Evolutionary conservation across 1,140 invertebrate genomes (phyloP).

Genomic region (Lethrus apterus): DNA sequence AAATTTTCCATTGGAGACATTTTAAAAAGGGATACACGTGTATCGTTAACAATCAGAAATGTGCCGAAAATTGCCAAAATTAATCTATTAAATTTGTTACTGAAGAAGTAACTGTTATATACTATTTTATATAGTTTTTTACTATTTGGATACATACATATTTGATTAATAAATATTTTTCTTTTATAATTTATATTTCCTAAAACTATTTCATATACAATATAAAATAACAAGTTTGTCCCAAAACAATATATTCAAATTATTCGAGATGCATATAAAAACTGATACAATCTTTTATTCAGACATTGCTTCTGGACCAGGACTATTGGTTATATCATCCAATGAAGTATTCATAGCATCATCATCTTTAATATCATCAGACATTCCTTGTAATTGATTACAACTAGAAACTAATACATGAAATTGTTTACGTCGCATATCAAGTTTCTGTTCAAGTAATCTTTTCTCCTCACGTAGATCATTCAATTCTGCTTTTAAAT

Average conservation of each 20-base stretch:
- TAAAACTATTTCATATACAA: neutral
- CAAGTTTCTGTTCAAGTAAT: slow-evolving; percentile 67
- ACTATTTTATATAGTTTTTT: neutral
- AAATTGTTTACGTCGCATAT: slow-evolving; percentile 79
- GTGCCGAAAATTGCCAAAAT: slow-evolving; percentile 84
- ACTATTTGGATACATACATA: neutral
- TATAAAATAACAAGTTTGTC: too few species aligned
- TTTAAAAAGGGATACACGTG: slow-evolving; percentile 60
- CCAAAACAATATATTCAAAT: slow-evolving; percentile 1
- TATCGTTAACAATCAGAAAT: slow-evolving; percentile 91
- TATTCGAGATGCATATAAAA: neutral
- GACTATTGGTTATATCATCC: slow-evolving; percentile 40
- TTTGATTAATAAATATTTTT: slow-evolving; percentile 7
- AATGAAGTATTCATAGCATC: slow-evolving; percentile 54
- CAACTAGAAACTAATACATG: slow-evolving; percentile 77
- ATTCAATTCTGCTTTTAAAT: slow-evolving; percentile 67
- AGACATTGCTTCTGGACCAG: slow-evolving; percentile 33
- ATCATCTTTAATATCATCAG: slow-evolving; percentile 54
- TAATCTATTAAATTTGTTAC: slow-evolving; percentile 45
- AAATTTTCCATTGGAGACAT: slow-evolving; percentile 48
- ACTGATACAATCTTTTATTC: slow-evolving; percentile 23
- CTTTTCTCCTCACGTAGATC: slow-evolving; percentile 57
- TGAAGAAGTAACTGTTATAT: neutral
- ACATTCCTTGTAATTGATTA: slow-evolving; percentile 64
- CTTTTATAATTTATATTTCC: slow-evolving; percentile 1